Conservation (phyloP, 2,797 vertebrate species). For the Channa striata region DNA sequence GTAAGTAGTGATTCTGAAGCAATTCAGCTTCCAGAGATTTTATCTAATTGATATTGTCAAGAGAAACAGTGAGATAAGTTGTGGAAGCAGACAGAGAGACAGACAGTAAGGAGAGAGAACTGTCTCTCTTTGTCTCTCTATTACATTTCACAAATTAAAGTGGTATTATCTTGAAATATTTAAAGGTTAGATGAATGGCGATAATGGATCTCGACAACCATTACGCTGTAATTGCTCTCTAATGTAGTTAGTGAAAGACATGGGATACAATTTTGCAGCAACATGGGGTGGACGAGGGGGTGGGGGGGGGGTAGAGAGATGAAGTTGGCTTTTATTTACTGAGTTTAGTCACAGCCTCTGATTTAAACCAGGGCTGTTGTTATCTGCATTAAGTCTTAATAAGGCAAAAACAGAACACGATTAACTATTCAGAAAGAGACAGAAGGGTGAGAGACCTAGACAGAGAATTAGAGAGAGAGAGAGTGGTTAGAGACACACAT, state of each 20-base stretch:
- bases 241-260: constrained; percentile 92
- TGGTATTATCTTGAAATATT: constrained; percentile 94
- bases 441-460: constrained; percentile 18
- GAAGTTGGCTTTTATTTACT: constrained; percentile 49
- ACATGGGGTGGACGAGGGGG: constrained; percentile 74
- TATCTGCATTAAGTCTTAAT: constrained; percentile 62
- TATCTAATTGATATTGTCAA: neutral
- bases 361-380: constrained; percentile 64
- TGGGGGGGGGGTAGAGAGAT: neutral
- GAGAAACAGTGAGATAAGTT: neutral
- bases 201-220: constrained; percentile 95
- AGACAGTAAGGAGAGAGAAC: constrained; percentile 20
- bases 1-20: neutral
- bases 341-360: constrained; percentile 48
- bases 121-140: constrained; percentile 77
- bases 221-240: constrained; percentile 95
- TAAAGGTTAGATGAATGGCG: constrained; percentile 95
- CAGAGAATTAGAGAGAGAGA: neutral
- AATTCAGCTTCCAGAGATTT: neutral
- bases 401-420: constrained; percentile 55
- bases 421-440: constrained; percentile 38
- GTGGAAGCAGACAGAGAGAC: neutral
- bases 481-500: constrained; percentile 12
- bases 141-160: constrained; percentile 94
- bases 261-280: constrained; percentile 89